Evolutionary conservation across 2,888 invertebrate genomes (phyloP).

Genomic region (Nomada flava): DNA sequence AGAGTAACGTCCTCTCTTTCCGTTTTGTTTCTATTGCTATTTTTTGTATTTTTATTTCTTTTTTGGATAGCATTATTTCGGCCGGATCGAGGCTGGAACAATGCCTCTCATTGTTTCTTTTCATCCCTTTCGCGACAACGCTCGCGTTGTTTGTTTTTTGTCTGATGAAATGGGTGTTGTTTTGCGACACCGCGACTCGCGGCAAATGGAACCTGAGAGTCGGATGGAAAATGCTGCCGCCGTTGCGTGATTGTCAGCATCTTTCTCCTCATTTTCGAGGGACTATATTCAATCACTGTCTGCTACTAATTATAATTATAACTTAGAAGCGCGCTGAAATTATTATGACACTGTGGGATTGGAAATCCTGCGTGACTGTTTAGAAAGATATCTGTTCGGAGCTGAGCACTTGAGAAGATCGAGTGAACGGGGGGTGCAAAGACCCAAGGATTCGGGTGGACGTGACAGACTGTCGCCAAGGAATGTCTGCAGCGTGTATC

Average conservation of each 20-base stretch:
- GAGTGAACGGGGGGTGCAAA: too few species aligned
- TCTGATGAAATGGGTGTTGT: conserved; percentile 4
- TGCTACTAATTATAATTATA: too few species aligned
- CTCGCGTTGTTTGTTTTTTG: conserved; percentile 9
- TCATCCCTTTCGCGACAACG: neutral
- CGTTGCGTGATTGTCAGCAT: conserved; percentile 15
- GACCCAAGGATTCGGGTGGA: too few species aligned
- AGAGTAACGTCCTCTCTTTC: too few species aligned
- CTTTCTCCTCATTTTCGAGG: neutral
- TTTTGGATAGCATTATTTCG: neutral
- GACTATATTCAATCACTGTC: too few species aligned
- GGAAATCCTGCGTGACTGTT: too few species aligned
- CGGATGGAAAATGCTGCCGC: conserved; percentile 14
- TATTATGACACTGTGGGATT: too few species aligned
- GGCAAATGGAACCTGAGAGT: conserved; percentile 13
- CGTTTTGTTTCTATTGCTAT: neutral
- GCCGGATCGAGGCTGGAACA: conserved; percentile 13
- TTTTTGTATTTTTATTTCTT: neutral
- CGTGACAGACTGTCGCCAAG: too few species aligned
- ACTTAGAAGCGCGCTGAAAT: too few species aligned
- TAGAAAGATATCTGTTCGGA: too few species aligned
- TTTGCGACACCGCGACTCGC: conserved; percentile 4
- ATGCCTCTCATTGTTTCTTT: conserved; percentile 1
- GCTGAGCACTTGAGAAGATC: too few species aligned
- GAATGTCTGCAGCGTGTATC: too few species aligned